Conservation (phyloP, 2,888 invertebrate genomes). For the Aradus depressus region DNA sequence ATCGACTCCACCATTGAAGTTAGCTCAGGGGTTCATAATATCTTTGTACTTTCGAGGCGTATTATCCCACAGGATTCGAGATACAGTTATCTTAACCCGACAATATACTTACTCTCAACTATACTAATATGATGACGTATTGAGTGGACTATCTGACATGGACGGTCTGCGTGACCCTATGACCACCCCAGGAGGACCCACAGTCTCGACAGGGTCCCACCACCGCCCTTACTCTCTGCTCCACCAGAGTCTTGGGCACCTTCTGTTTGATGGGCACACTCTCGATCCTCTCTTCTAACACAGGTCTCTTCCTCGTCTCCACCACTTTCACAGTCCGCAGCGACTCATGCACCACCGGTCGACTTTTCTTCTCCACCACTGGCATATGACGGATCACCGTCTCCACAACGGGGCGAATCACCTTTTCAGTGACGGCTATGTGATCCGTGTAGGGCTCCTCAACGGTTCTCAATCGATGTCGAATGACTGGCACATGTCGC, state of each 20-base stretch:
- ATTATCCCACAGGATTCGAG: no score
- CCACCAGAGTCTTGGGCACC: not conserved
- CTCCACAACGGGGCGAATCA: conserved; percentile 10
- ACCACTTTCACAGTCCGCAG: conserved; percentile 7
- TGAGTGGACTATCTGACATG: no score
- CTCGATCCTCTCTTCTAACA: not conserved
- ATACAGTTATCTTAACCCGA: no score
- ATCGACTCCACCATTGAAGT: no score
- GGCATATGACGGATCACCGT: conserved; percentile 11
- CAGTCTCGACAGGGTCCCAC: not conserved
- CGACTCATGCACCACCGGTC: conserved; percentile 3
- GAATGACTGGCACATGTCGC: conserved; percentile 10
- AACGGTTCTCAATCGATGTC: conserved; percentile 2
- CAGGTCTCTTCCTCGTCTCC: conserved; percentile 2
- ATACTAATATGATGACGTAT: no score
- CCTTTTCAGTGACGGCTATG: conserved; percentile 11
- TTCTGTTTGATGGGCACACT: not conserved
- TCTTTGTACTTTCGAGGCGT: no score
- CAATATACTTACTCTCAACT: no score
- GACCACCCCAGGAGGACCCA: not conserved
- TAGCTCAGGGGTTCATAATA: no score
- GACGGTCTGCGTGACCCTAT: no score
- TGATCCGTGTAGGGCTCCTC: conserved; percentile 15
- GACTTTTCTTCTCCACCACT: not conserved
- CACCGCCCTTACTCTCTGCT: not conserved